Base-by-base conservation (phyloP, 1,140 invertebrate species). In the Drosophila orosa region DNA sequence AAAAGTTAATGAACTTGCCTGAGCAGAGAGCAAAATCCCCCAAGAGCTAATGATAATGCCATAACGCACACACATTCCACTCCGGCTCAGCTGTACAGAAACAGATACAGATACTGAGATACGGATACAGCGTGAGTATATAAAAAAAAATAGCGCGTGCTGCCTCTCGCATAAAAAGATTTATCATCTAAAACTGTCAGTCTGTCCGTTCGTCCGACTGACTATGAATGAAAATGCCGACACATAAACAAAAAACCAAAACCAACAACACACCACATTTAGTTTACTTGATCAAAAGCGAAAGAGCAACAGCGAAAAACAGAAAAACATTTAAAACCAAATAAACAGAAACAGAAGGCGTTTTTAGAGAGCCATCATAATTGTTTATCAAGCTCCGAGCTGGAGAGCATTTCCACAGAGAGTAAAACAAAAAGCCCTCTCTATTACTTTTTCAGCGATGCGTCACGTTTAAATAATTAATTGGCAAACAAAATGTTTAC, bases 1-100 rank as follows among this genome's bases (percentile, higher is more conserved):
- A 83, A 80, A 89, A 87, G 84, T 87, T 89, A 87, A 87, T 87
- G 83, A 87, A 87, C 83, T 87, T 87, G 75, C 71, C 40, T 40
- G 59, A 37, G 47, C 48, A 52, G 31, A 47, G 52, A 69, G 22
- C 50, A 47, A 68, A 82, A 66, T 59, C 73, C 55, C 42, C 55
- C 42, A 52, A 78, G 58, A 84, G 73, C 77, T 85, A 78, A 81
- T 86, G 74, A 86, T 85, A 85, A 86, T 86, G 79, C 83, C 73
- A 77, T 68, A 77, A 54, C 55, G 52, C 67, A 44, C 60, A 33
- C 48, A 52, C 19, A 6, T 48, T 54, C 5, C 15, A 13, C 13
- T 54, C 24, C 15, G 55, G n/a, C 17, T 50, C 33, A 61, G 3
- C 6, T 25, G 42, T 35, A 35, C 45, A 48, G 45, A 29, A 29